Evolutionary conservation across 2,888 invertebrate species (phyloP).

Genomic region (Tholera decimalis): DNA sequence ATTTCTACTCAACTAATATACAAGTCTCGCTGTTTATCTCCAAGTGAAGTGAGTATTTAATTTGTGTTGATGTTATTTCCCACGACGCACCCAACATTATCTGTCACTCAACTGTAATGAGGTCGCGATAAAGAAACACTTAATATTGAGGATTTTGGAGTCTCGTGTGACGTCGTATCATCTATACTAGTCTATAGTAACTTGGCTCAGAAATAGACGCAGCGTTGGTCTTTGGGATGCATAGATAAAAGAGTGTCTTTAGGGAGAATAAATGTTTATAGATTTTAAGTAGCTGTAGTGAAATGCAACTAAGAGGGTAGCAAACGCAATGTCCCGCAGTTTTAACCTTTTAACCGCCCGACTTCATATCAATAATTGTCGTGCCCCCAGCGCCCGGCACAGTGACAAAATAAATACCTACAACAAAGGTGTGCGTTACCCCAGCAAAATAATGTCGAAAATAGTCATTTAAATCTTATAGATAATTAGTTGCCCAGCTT

Average conservation of each 20-base stretch:
- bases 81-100: slow-evolving; percentile 51
- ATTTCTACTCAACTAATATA: slow-evolving; percentile 12
- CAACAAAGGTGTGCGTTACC: no score
- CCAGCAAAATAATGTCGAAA: no score
- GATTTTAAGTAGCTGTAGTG: neutral
- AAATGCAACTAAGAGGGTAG: neutral
- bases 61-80: slow-evolving; percentile 45
- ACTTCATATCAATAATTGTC: no score
- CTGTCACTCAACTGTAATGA: slow-evolving; percentile 57
- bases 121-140: slow-evolving; percentile 53
- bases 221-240: slow-evolving; percentile 43
- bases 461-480: no score
- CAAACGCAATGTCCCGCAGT: no score
- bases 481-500: no score
- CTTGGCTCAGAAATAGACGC: slow-evolving; percentile 43
- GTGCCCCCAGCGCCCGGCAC: no score
- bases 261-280: neutral
- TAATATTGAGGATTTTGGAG: slow-evolving; percentile 40
- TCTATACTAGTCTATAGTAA: slow-evolving; percentile 33
- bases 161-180: slow-evolving; percentile 12
- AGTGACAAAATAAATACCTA: no score
- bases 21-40: slow-evolving; percentile 37
- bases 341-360: no score
- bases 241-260: slow-evolving; percentile 20
- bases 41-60: slow-evolving; percentile 43